Percentiles rank a stretch among this genome's conserved stretches.
These are phyloP conservation scores for Glareola pratincola DNA, from an alignment of 2,113 vertebrate species.

Conservation along the genomic window DNA sequence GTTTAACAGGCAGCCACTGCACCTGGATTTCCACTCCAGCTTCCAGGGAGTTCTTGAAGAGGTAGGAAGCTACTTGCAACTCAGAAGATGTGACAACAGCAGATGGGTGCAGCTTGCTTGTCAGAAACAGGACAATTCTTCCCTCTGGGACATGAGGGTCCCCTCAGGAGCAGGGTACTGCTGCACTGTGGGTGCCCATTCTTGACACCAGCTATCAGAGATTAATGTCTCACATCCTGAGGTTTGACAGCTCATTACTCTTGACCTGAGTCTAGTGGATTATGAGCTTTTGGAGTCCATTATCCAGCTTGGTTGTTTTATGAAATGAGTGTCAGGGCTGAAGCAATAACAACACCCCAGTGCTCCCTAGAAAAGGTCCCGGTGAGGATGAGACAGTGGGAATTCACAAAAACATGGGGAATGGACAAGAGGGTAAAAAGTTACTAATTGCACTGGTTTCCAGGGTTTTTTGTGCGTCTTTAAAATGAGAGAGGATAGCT, in stretches of 20 bases:
- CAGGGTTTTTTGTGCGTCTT: background rate
- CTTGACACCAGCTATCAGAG: background rate
- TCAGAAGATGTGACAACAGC: background rate
- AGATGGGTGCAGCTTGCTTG: background rate
- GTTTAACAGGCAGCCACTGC: background rate
- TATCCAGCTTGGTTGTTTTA: background rate
- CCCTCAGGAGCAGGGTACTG: background rate
- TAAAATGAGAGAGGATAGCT: background rate
- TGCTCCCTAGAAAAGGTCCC: rapidly evolving
- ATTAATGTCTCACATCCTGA: background rate
- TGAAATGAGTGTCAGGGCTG: background rate
- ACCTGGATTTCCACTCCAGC: background rate
- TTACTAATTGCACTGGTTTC: background rate
- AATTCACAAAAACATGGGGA: background rate
- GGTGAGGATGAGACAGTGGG: background rate
- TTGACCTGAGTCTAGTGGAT: background rate
- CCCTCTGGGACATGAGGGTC: background rate
- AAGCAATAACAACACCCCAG: background rate
- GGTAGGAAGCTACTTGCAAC: background rate
- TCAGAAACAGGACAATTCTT: background rate
- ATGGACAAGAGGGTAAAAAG: background rate
- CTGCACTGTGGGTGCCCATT: background rate
- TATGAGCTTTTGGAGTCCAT: background rate
- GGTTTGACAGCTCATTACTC: background rate
- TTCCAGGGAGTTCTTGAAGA: background rate